Evolutionary conservation across 2,113 vertebrate species (phyloP).

Genomic region (Anthoscopus minutus): DNA sequence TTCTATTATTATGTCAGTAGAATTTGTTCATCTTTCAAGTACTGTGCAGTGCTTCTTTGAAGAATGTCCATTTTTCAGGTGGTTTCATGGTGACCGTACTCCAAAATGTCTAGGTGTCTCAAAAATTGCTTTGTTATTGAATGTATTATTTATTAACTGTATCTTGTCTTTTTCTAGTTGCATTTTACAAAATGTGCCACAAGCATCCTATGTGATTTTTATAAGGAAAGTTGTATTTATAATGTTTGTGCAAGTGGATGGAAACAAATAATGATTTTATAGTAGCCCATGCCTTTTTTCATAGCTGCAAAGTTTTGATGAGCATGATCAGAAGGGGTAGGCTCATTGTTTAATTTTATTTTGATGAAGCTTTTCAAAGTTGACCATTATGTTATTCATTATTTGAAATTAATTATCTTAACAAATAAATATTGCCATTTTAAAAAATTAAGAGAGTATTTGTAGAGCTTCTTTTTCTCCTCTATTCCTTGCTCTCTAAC

Average conservation of each 20-base stretch:
- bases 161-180: constrained; percentile 44
- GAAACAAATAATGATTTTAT: constrained; percentile 36
- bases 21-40: constrained; percentile 9
- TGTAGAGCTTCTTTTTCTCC: constrained; percentile 13
- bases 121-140: constrained; percentile 43
- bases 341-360: constrained; percentile 27
- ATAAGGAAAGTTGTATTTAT: constrained; percentile 46
- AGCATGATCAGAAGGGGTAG: neutral
- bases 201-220: constrained; percentile 45
- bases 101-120: constrained; percentile 22
- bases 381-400: constrained; percentile 30
- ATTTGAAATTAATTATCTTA: constrained; percentile 26
- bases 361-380: constrained; percentile 16
- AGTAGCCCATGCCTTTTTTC: constrained; percentile 32
- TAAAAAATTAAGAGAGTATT: constrained; percentile 14
- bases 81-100: constrained; percentile 31
- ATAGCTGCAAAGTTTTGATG: constrained; percentile 17
- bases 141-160: constrained; percentile 35
- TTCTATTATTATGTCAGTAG: constrained; percentile 12
- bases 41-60: neutral
- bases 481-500: neutral
- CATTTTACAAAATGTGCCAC: constrained; percentile 36
- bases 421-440: constrained; percentile 58
- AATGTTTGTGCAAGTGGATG: constrained; percentile 1
- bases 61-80: constrained; percentile 24